Evolutionary conservation across 1,140 invertebrate species (phyloP).

Genomic region (Leptinotarsa defecta): DNA sequence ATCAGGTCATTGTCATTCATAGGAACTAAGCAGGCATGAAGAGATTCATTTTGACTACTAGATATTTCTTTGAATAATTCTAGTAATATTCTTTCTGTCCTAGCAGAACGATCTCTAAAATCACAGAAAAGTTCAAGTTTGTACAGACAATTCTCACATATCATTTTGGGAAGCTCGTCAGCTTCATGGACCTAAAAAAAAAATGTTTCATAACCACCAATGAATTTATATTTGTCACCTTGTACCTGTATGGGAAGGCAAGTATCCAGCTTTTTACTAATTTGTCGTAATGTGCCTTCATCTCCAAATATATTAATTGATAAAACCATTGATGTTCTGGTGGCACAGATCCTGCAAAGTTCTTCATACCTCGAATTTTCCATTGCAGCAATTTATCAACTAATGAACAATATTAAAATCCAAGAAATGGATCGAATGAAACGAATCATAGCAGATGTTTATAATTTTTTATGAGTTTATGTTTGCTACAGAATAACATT

Average conservation of each 20-base stretch:
- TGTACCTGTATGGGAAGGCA: slow-evolving; percentile 66
- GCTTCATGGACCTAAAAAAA: slow-evolving; percentile 60
- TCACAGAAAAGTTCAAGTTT: slow-evolving; percentile 65
- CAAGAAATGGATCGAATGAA: too few species aligned
- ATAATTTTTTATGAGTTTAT: too few species aligned
- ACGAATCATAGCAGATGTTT: too few species aligned
- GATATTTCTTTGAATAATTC: slow-evolving; percentile 60
- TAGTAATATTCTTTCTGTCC: slow-evolving; percentile 62
- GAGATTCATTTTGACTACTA: slow-evolving; percentile 49
- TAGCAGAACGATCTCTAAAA: slow-evolving; percentile 63
- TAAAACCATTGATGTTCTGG: slow-evolving; percentile 62
- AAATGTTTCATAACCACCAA: slow-evolving; percentile 7
- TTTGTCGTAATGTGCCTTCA: slow-evolving; percentile 61
- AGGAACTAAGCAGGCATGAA: slow-evolving; percentile 46
- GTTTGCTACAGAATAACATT: too few species aligned
- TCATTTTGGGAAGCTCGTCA: slow-evolving; percentile 65
- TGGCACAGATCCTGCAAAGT: slow-evolving; percentile 64
- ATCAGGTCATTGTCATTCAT: slow-evolving; percentile 45
- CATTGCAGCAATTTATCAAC: slow-evolving; percentile 30
- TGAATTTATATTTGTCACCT: slow-evolving; percentile 17
- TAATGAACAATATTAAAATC: too few species aligned
- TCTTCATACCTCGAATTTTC: slow-evolving; percentile 51
- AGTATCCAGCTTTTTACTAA: slow-evolving; percentile 65
- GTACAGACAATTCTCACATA: slow-evolving; percentile 64
- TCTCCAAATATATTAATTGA: slow-evolving; percentile 65